Evolutionary conservation across 2,113 vertebrate species (phyloP), one percentile per base, ranked within the genome.

Genomic region (Archocentrus centrarchus): DNA sequence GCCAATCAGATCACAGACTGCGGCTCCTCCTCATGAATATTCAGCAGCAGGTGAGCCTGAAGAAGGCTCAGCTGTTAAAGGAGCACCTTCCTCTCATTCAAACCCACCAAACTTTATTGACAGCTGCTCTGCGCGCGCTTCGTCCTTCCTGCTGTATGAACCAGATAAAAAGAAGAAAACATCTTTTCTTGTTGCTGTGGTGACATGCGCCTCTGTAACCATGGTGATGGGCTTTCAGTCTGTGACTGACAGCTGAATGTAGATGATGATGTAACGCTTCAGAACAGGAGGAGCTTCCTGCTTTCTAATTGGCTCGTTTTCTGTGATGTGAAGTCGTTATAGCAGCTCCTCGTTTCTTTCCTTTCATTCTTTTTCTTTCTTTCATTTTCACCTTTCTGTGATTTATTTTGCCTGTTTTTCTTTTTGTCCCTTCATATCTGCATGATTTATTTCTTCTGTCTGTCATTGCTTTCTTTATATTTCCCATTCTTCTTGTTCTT

Each of bases 21-120:
- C 11, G 3, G 39, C 4, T 35, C 7, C 14, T 53, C 2, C 64
- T 85, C 53, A 60, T 88, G 76, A 85, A 85, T 76, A 82, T 85
- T 82, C 66, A 85, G 57, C 66, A 68, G 80, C 83, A 44, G 79
- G 75, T 62, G 47, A 14, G 1, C 61, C 61, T 70, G 61, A 59
- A 66, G 75, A 18, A 24, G 10, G 13, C 73, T 78, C 68, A 24
- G 86, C 70, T 82, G 78, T 50, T 76, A n/a, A 55, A 70, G 73
- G 68, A 55, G 2, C 5, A 3, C 59, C 4, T 0, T 6, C 2
- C 70, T 18, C n/a, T 1, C 13, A 20, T 20, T 63, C 30, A 32
- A 61, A 32, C 7, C 11, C 24, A 6, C 59, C 13, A 3, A 35
- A 62, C 30, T 62, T 35, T 61, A 61, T 30, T 61, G 7, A 57